Conservation (phyloP, 1,140 invertebrate genomes). For the Drosophila lacteicornis region DNA sequence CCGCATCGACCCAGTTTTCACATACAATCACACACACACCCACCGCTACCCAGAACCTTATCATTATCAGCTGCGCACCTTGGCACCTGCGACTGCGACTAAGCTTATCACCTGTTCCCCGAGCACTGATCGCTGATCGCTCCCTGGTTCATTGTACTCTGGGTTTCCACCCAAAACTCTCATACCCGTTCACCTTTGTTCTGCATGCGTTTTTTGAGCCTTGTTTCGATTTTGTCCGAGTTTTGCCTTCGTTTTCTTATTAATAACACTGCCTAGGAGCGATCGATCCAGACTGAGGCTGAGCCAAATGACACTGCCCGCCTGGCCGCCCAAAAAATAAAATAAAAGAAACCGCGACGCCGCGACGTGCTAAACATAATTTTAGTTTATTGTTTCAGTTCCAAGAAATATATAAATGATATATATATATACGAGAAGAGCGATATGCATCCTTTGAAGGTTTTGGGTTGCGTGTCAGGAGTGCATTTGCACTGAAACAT, state of each 20-base stretch:
- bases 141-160: constrained; percentile 41
- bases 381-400: constrained; percentile 35
- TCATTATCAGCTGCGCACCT: constrained; percentile 47
- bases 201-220: constrained; percentile 51
- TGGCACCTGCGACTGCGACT: constrained; percentile 42
- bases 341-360: constrained; percentile 2
- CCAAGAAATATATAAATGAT: background rate
- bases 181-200: constrained; percentile 22
- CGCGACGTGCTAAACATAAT: constrained; percentile 30
- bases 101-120: constrained; percentile 27
- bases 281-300: constrained; percentile 27
- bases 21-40: background rate
- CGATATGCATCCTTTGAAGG: constrained; percentile 80
- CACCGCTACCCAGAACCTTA: background rate
- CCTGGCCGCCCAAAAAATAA: background rate
- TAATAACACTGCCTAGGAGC: constrained; percentile 15
- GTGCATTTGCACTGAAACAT: constrained; percentile 95
- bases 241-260: constrained; percentile 22
- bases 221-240: constrained; percentile 31
- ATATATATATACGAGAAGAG: background rate
- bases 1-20: constrained; percentile 57
- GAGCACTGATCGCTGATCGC: constrained; percentile 7
- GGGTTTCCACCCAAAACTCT: background rate
- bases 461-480: constrained; percentile 96
- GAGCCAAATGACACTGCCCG: background rate